Conservation (phyloP, 2,797 vertebrate species). For the Gastrophryne carolinensis region DNA sequence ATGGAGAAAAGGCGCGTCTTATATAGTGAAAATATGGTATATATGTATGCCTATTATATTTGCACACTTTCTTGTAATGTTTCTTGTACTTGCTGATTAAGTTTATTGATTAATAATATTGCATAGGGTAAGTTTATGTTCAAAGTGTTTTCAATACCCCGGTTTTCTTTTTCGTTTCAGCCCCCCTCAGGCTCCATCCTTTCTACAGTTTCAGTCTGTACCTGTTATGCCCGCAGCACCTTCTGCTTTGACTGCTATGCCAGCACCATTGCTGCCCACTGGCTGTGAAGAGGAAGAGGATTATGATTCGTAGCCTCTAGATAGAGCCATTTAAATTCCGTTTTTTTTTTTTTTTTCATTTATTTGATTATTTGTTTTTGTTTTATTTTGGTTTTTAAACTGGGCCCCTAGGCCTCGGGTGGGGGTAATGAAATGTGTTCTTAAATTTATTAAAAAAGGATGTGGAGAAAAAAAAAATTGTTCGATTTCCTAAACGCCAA, state of each 20-base stretch:
- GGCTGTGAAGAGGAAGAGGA: conserved; percentile 44
- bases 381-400: conserved; percentile 50
- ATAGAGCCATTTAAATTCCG: conserved; percentile 23
- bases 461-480: conserved; percentile 4
- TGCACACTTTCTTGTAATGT: no score
- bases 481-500: not conserved
- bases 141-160: no score
- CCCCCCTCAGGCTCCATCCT: conserved; percentile 41
- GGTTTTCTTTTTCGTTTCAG: not conserved
- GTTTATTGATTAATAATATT: no score
- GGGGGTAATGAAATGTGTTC: conserved; percentile 33
- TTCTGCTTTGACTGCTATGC: conserved; percentile 41
- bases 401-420: not conserved
- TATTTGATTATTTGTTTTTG: conserved; percentile 39
- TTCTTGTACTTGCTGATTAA: no score
- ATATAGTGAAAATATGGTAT: no score
- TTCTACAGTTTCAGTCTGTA: conserved; percentile 43
- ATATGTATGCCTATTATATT: no score
- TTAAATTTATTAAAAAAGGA: conserved; percentile 53
- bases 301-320: conserved; percentile 48
- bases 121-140: no score
- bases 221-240: conserved; percentile 23
- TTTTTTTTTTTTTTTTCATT: conserved; percentile 51
- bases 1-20: no score
- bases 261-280: conserved; percentile 40